Percentiles rank a stretch among this genome's conserved stretches.
Evolutionary conservation across 1,140 invertebrate species (phyloP).

Genomic region (Drosophila pseudoobscura): DNA sequence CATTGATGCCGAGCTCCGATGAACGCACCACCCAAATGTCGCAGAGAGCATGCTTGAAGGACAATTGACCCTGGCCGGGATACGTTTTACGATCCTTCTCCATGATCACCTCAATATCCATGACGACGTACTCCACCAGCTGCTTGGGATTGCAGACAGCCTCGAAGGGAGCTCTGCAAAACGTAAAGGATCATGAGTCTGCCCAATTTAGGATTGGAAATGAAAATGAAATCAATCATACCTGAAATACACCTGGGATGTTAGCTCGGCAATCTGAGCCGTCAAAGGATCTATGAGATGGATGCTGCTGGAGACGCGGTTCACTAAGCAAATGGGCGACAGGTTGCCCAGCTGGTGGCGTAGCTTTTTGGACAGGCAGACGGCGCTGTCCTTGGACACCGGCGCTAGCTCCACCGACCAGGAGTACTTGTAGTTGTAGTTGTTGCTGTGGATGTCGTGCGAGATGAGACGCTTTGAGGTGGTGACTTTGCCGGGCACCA

Average conservation of each 20-base stretch:
- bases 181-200: not conserved
- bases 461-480: slow-evolving; percentile 98
- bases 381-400: slow-evolving; percentile 97
- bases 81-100: slow-evolving; percentile 91
- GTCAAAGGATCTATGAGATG: slow-evolving; percentile 97
- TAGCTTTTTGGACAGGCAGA: slow-evolving; percentile 95
- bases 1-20: slow-evolving; percentile 93
- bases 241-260: slow-evolving; percentile 92
- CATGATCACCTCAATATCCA: slow-evolving; percentile 95
- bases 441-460: slow-evolving; percentile 98
- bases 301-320: slow-evolving; percentile 94
- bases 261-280: slow-evolving; percentile 95
- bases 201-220: too few relatives aligned
- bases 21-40: slow-evolving; percentile 97
- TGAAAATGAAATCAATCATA: too few relatives aligned
- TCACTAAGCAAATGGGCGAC: slow-evolving; percentile 94
- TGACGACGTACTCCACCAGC: slow-evolving; percentile 96
- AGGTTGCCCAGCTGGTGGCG: slow-evolving; percentile 96
- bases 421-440: slow-evolving; percentile 98
- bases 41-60: slow-evolving; percentile 93
- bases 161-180: slow-evolving; percentile 88
- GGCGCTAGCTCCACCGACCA: slow-evolving; percentile 98
- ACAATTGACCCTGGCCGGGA: slow-evolving; percentile 93
- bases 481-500: slow-evolving; percentile 93
- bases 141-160: slow-evolving; percentile 95